Base-by-base conservation (phyloP, 2,888 invertebrate genomes). In the Rhagium mordax region DNA sequence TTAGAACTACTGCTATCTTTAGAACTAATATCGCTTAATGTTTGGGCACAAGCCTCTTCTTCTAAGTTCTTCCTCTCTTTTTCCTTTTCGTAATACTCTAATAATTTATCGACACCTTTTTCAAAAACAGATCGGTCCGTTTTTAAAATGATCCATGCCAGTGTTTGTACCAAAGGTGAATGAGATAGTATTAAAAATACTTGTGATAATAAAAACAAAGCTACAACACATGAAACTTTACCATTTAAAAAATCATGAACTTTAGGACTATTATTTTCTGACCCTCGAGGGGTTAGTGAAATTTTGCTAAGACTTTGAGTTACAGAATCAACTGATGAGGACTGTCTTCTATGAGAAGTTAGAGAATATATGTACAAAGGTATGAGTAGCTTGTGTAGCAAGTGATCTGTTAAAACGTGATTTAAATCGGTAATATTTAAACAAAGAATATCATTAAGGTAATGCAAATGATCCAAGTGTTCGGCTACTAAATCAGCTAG, bases 391-490 rank as follows among this genome's bases (percentile, higher is more conserved):
- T 97, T 95, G 88, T 98, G 96, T 77, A 99, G 90, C 73, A 99
- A 90, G 88, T 99, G 98, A 86, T 98, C 97, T 0, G 97, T 96
- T 69, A 99, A 89, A 59, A 98, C 97, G 82, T 96, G 95, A 88
- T 98, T 99, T 68, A 99, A 90, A 84, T 96, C 96, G 65, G 95
- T 94, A 81, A 98, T 98, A 86, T 96, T 94, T 71, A 99, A 91
- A 84, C 96, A 94, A 18, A 99, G 91, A 81, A 99, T 99, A 86
- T 99, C 99, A 86, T 98, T 99, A 70, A 99, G 90, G 87, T 99
- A 99, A 88, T 99, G 98, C 13, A 99, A 91, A 87, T 99, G 98
- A 88, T 99, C 99, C 78, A 99, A 89, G 87, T 99, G 98, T 88
- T 98, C 98, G 0, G 98, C 98, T 1, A 99, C 98, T 77, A 99